Evolutionary conservation across 2,797 vertebrate genomes (phyloP), one percentile per base, ranked within the genome.

Genomic region (Hemitrygon akajei): DNA sequence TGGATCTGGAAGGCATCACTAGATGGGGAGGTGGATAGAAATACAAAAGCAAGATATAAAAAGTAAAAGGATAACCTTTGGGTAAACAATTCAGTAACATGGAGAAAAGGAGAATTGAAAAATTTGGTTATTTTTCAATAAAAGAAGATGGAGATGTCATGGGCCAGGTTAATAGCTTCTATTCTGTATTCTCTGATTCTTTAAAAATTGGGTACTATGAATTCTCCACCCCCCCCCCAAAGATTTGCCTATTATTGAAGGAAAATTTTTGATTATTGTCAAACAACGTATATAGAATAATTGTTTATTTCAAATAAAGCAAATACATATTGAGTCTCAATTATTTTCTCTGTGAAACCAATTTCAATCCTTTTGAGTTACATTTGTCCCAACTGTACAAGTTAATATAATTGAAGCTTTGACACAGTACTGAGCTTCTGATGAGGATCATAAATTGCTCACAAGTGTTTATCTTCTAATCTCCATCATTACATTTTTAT

Each of bases 301-400:
- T 0, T 63, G 86, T 18, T 10, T 89, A n/a, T 0, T 18, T 1
- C 34, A 6, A 37, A 37, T 30, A 34, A 37, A 16, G 9, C 3
- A 69, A 22, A 34, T 37, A 37, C n/a, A 69, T 69, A 69, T 89
- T 37, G 12, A 89, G 63, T 66, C 16, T 18, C 30, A 60, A 87
- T 69, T 69, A 69, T 20, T 18, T 69, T 89, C 16, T 37, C 63
- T 7, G 86, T 18, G 22, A 89, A 89, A 69, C n/a, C n/a, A 69
- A 89, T 37, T 69, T 34, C n/a, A 18, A 89, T 69, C 60, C n/a
- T 89, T 87, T 89, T 89, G 60, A 69, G n/a, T 69, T 89, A 69
- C 16, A 69, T 89, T 89, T 69, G 60, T 34, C 60, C 10, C 14
- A 89, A 25, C 4, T 66, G 0, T 22, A 37, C 2, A 69, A 69